These are phyloP conservation scores for Rhyacophila evoluta DNA, from an alignment of 2,888 invertebrate genomes.

Conservation along the genomic window DNA sequence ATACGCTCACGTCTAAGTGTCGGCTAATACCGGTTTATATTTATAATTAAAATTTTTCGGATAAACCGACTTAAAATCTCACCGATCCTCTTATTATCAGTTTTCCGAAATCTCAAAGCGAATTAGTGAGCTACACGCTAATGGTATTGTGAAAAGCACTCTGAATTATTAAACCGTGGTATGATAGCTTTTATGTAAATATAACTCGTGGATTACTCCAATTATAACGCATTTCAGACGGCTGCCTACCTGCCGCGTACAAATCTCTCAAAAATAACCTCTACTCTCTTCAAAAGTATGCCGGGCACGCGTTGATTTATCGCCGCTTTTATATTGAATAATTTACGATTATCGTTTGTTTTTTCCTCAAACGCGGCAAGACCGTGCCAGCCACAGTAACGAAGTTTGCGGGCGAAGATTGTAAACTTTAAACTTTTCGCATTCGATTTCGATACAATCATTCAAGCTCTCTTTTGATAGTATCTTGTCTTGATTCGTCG, in stretches of 20 bases:
- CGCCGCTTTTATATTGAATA: constrained; percentile 4
- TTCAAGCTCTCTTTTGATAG: too few relatives aligned
- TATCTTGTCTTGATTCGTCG: too few relatives aligned
- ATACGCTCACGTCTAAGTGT: too few relatives aligned
- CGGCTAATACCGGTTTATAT: too few relatives aligned
- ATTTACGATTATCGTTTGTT: not conserved
- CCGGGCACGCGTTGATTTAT: constrained; percentile 2
- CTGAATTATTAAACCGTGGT: not conserved
- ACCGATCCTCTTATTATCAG: too few relatives aligned
- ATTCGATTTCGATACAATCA: not conserved
- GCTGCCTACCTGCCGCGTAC: not conserved
- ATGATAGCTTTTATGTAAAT: too few relatives aligned
- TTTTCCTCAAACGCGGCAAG: not conserved
- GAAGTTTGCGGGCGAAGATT: not conserved
- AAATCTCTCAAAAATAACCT: not conserved
- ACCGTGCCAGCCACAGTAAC: not conserved
- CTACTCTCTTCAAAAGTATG: not conserved
- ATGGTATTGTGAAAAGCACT: not conserved
- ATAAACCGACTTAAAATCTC: too few relatives aligned
- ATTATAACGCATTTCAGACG: not conserved
- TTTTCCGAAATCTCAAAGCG: too few relatives aligned
- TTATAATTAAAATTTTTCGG: too few relatives aligned
- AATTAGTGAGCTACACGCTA: too few relatives aligned
- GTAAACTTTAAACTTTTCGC: not conserved
- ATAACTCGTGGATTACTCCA: not conserved